Conservation (phyloP, 2,113 vertebrate genomes). For the Lasiurus cinereus region DNA sequence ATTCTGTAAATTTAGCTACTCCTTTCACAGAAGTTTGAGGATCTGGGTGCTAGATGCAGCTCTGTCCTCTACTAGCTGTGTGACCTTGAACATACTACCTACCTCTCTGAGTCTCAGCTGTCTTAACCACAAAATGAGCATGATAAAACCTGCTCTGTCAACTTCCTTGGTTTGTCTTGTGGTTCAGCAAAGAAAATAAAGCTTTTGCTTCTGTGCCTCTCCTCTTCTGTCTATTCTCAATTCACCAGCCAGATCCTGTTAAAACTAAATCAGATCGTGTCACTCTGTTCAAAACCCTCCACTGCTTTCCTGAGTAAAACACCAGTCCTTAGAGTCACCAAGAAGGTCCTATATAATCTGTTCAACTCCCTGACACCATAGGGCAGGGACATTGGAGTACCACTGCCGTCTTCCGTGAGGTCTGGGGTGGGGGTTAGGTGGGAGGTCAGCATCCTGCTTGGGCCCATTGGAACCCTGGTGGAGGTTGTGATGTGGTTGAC, state of each 20-base stretch:
- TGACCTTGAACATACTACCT: slow-evolving; percentile 21
- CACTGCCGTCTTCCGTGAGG: neutral
- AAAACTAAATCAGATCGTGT: slow-evolving; percentile 38
- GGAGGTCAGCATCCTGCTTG: neutral
- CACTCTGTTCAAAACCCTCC: neutral
- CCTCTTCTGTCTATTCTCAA: neutral
- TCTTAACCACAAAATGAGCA: slow-evolving; percentile 34
- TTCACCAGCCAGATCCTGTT: neutral
- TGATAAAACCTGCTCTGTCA: neutral
- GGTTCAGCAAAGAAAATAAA: slow-evolving; percentile 42
- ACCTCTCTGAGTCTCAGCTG: neutral
- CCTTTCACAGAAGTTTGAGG: slow-evolving; percentile 25
- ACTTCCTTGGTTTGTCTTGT: neutral
- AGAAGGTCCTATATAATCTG: neutral
- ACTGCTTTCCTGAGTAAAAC: slow-evolving; percentile 37
- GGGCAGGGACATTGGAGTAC: neutral
- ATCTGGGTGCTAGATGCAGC: neutral
- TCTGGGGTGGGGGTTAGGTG: neutral
- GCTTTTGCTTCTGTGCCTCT: neutral
- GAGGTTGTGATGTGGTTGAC: neutral
- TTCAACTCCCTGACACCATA: neutral
- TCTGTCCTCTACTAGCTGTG: neutral
- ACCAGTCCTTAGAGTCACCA: neutral
- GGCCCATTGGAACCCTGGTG: neutral
- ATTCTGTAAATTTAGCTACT: slow-evolving; percentile 23